phyloP scores from a whole-genome alignment of 92 coral and sea anemone genomes.

The Porites evermanni region DNA sequence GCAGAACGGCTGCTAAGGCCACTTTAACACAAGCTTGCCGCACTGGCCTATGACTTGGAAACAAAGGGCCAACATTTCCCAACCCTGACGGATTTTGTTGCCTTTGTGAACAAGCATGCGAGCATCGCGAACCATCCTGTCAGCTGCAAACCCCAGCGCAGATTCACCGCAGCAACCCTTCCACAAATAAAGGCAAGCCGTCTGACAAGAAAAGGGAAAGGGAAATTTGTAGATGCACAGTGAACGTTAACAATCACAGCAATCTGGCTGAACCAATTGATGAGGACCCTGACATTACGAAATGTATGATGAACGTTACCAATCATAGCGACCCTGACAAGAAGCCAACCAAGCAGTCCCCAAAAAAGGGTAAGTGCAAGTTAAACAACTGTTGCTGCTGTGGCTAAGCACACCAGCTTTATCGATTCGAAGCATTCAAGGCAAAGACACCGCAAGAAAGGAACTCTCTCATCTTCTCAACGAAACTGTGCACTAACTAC shows the following conservation, averaged over 20 bases:
- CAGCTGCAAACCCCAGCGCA: conserved; percentile 32
- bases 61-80: conserved; percentile 46
- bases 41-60: conserved; percentile 42
- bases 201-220: not conserved
- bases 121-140: conserved; percentile 61
- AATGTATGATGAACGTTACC: conserved; percentile 9
- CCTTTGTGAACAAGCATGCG: conserved; percentile 42
- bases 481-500: conserved; percentile 50
- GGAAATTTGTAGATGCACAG: no score
- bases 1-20: conserved; percentile 55
- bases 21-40: conserved; percentile 58
- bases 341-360: conserved; percentile 7
- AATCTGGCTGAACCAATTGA: no score
- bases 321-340: not conserved
- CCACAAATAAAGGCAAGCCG: conserved; percentile 22
- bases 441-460: conserved; percentile 38
- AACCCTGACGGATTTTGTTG: conserved; percentile 45
- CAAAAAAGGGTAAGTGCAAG: not conserved
- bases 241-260: no score
- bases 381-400: conserved; percentile 36
- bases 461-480: conserved; percentile 24
- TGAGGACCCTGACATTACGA: not conserved
- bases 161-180: no score
- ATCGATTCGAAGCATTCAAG: conserved; percentile 52
- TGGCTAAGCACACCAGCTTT: conserved; percentile 46